A percentile compares a stretch with the other conserved stretches of the same genome.
These are phyloP conservation scores for Strongylocentrotus purpuratus DNA, from an alignment of 35 echinoderm and acorn worm genomes.

Conservation along the genomic window DNA sequence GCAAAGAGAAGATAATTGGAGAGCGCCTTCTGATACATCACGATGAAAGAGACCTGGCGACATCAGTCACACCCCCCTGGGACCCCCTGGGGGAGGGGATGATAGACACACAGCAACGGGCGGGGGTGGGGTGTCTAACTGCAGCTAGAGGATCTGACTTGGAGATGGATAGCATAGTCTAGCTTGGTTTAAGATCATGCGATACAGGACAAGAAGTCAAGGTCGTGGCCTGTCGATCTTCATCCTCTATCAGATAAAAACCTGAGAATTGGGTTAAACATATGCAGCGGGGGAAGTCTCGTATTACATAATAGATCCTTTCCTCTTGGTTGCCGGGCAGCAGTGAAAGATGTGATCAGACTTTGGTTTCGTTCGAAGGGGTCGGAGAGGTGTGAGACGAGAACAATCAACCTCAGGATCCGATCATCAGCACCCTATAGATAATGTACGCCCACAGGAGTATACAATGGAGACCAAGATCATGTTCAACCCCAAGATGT, in stretches of 20 bases:
- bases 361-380: neutral
- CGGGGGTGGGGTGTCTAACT: neutral
- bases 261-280: constrained; percentile 17
- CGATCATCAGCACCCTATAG: too few species aligned
- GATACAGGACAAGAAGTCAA: neutral
- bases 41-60: constrained; percentile 10
- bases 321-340: neutral
- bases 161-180: neutral
- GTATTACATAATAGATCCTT: constrained; percentile 23
- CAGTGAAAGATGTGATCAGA: constrained; percentile 21
- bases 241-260: constrained; percentile 13
- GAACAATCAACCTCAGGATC: neutral
- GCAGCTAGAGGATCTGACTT: neutral
- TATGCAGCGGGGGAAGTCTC: constrained; percentile 12
- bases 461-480: too few species aligned
- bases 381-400: neutral
- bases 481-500: too few species aligned
- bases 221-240: neutral
- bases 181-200: neutral
- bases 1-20: constrained; percentile 11
- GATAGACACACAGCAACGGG: neutral
- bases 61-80: constrained; percentile 47
- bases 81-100: constrained; percentile 33
- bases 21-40: neutral
- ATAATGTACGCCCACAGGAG: too few species aligned